phyloP scores from a whole-genome alignment of 2,113 vertebrate genomes.

The Toxotes jaculatrix region DNA sequence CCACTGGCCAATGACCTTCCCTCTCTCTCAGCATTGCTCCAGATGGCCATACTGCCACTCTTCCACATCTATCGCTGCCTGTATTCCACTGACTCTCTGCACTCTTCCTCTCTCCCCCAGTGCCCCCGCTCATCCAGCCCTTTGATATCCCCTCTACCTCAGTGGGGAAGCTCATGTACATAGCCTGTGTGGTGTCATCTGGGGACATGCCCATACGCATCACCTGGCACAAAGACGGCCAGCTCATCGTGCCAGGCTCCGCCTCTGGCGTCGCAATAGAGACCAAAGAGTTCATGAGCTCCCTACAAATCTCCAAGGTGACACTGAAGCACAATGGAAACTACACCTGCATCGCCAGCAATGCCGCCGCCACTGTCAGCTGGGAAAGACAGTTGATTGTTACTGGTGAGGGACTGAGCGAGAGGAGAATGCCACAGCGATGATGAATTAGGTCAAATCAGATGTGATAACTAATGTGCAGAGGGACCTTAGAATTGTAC shows the following conservation, averaged over 20 bases:
- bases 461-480: constrained; percentile 21
- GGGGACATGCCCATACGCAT: constrained; percentile 99
- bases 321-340: constrained; percentile 99
- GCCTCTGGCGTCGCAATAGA: constrained; percentile 96
- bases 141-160: constrained; percentile 98
- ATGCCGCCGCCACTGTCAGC: constrained; percentile 96
- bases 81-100: not conserved
- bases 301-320: constrained; percentile 98
- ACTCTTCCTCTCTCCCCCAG: constrained; percentile 76
- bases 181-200: constrained; percentile 98
- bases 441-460: constrained; percentile 35
- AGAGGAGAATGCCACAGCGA: not conserved
- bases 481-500: not conserved
- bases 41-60: constrained; percentile 71
- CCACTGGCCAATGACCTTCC: constrained; percentile 81
- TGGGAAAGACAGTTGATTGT: constrained; percentile 96
- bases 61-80: constrained; percentile 52
- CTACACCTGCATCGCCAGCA: constrained; percentile 99
- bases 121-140: constrained; percentile 98
- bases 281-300: constrained; percentile 99
- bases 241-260: constrained; percentile 92
- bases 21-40: constrained; percentile 69
- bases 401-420: constrained; percentile 85
- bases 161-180: constrained; percentile 98
- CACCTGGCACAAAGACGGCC: constrained; percentile 98